Evolutionary conservation across 2,888 invertebrate genomes (phyloP).

Genomic region (Zygaena filipendulae): DNA sequence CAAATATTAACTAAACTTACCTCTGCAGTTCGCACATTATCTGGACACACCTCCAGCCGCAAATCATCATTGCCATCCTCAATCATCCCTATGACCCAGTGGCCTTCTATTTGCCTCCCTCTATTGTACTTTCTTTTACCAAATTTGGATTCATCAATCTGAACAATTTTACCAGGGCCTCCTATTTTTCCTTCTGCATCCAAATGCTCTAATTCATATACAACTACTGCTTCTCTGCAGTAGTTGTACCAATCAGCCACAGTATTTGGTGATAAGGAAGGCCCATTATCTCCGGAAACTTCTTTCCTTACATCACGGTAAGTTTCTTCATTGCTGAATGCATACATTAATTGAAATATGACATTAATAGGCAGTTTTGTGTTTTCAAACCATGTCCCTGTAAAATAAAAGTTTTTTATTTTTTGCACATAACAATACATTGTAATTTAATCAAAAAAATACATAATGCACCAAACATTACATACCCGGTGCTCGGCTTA

Average conservation of each 20-base stretch:
- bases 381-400: constrained; percentile 11
- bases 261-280: not conserved
- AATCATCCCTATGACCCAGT: constrained; percentile 17
- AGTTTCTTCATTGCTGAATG: constrained; percentile 1
- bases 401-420: too few relatives aligned
- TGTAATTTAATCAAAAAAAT: too few relatives aligned
- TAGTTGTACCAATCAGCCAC: constrained; percentile 12
- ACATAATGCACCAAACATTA: too few relatives aligned
- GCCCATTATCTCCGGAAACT: too few relatives aligned
- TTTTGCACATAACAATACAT: too few relatives aligned
- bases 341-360: constrained; percentile 10
- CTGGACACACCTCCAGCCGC: constrained; percentile 13
- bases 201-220: constrained; percentile 13
- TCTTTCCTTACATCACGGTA: too few relatives aligned
- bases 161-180: constrained; percentile 16
- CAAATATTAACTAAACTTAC: too few relatives aligned
- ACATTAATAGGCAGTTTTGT: constrained; percentile 2
- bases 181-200: constrained; percentile 16
- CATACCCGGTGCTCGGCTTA: not conserved
- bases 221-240: constrained; percentile 13
- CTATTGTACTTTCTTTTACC: constrained; percentile 17
- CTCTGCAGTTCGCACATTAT: constrained; percentile 11
- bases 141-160: constrained; percentile 18
- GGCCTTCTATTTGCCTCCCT: constrained; percentile 9
- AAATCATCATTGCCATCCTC: constrained; percentile 15